Percentiles rank a stretch among this genome's conserved stretches.
phyloP scores from a whole-genome alignment of 1,140 invertebrate genomes.

The Trichonephila clavipes region DNA sequence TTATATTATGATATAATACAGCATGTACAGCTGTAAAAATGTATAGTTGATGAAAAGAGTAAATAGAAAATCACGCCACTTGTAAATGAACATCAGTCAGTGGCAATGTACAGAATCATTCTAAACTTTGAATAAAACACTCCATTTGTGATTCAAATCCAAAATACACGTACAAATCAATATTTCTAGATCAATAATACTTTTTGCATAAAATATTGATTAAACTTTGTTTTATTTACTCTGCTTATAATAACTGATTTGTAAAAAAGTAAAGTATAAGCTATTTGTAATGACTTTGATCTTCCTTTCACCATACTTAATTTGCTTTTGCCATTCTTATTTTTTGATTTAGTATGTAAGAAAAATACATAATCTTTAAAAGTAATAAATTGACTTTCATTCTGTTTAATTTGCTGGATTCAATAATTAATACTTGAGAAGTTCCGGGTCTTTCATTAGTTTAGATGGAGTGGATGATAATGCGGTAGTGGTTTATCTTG shows the following conservation, averaged over 20 bases:
- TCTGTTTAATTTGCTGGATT: neutral
- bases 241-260: neutral
- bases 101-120: too few relatives aligned
- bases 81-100: too few relatives aligned
- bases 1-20: too few relatives aligned
- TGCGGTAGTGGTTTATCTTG: neutral
- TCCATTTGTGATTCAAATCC: too few relatives aligned
- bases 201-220: neutral
- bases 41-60: too few relatives aligned
- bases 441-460: neutral
- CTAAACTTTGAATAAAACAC: too few relatives aligned
- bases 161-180: neutral
- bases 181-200: neutral
- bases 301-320: neutral
- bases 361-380: neutral
- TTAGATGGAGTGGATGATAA: slow-evolving; percentile 8
- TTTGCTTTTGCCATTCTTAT: neutral
- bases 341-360: neutral
- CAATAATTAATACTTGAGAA: slow-evolving; percentile 38
- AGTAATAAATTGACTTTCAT: slow-evolving; percentile 28
- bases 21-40: too few relatives aligned
- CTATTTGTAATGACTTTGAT: neutral
- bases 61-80: too few relatives aligned
- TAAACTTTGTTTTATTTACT: neutral
- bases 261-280: neutral